Conservation (phyloP, 2,888 invertebrate species). For the Lasioglossum leucozonium region DNA sequence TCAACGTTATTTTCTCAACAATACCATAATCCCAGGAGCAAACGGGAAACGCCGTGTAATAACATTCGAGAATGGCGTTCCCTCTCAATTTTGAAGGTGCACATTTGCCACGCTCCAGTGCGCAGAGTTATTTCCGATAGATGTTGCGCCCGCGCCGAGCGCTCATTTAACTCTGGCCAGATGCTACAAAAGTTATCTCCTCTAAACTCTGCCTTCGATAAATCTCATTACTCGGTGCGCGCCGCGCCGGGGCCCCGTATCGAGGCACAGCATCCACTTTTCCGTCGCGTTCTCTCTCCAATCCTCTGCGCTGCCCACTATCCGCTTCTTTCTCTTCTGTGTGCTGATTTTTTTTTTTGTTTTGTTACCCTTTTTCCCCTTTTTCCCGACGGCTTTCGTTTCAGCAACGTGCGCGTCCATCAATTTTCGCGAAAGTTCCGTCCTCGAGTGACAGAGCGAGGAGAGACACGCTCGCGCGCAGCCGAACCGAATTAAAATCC, state of each 20-base stretch:
- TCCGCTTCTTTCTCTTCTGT: neutral
- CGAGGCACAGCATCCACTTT: conserved; percentile 52
- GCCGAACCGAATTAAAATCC: conserved; percentile 80
- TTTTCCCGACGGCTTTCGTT: conserved; percentile 40
- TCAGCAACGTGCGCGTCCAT: conserved; percentile 57
- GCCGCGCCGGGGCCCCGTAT: conserved; percentile 42
- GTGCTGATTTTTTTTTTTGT: neutral
- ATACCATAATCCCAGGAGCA: neutral
- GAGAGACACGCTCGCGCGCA: conserved; percentile 36
- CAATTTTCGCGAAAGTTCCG: conserved; percentile 72
- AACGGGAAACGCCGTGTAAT: conserved; percentile 37
- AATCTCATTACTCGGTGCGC: conserved; percentile 65
- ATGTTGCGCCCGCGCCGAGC: conserved; percentile 50
- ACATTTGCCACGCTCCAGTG: conserved; percentile 42
- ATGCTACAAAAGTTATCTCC: conserved; percentile 65
- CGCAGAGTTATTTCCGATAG: conserved; percentile 65
- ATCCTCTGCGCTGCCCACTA: too few relatives aligned
- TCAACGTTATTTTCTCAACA: conserved; percentile 24
- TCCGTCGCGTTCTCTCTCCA: conserved; percentile 7
- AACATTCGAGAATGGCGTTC: conserved; percentile 46
- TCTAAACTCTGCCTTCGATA: conserved; percentile 68
- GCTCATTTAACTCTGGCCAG: conserved; percentile 64
- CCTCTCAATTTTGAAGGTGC: conserved; percentile 46
- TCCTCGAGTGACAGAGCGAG: conserved; percentile 58
- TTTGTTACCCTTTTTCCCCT: conserved; percentile 12